Evolutionary conservation across 2,888 invertebrate genomes (phyloP).

Genomic region (Xanthia icteritia): DNA sequence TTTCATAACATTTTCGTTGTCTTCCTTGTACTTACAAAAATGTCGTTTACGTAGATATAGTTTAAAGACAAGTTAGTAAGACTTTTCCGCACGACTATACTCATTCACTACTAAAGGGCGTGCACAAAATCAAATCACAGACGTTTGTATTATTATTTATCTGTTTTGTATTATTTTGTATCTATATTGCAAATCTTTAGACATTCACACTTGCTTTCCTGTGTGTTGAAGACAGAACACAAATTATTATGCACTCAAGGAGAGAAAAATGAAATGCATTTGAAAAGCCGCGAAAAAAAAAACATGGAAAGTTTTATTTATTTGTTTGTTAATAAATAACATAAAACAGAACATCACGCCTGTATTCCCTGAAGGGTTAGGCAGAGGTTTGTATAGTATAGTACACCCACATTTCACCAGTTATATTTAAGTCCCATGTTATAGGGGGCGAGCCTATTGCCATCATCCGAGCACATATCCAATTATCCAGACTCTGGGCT

Average conservation of each 20-base stretch:
- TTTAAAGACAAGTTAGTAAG: background rate
- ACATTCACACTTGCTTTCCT: conserved; percentile 5
- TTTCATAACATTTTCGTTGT: background rate
- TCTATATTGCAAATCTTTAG: conserved; percentile 7
- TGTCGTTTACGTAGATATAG: background rate
- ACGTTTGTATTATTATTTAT: conserved; percentile 51
- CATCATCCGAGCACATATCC: background rate
- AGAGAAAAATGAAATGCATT: background rate
- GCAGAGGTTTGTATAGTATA: background rate
- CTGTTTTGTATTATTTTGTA: conserved; percentile 26
- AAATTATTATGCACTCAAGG: background rate
- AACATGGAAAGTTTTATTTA: background rate
- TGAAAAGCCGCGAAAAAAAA: background rate
- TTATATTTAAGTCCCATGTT: background rate
- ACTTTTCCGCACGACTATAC: conserved; percentile 69
- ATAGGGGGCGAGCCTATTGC: background rate
- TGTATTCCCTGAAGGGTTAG: no score
- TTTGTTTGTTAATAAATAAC: background rate
- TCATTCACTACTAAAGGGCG: conserved; percentile 70
- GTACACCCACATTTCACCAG: background rate
- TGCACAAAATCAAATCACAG: conserved; percentile 63
- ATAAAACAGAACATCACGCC: no score
- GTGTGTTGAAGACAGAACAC: background rate
- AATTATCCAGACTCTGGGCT: background rate
- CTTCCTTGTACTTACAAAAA: background rate